Base-by-base conservation (phyloP, 2,888 invertebrate genomes). In the Pachydiplax longipennis region DNA sequence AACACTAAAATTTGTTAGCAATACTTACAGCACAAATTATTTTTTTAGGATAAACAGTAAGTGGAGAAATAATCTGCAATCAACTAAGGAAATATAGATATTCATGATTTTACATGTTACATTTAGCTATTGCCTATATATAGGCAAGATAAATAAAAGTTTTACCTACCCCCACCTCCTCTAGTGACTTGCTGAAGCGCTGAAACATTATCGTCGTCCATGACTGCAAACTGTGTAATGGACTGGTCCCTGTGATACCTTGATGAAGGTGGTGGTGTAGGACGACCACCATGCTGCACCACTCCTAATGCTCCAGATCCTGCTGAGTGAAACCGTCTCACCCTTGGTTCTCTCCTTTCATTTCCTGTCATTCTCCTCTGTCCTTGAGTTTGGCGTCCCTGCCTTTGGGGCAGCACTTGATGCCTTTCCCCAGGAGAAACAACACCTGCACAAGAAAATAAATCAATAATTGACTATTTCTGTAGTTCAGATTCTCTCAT, bases 161-260 rank as follows among this genome's bases (percentile, higher is more conserved):
- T 65, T 48, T 22, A 90, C 91, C 92, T 92, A 92, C 95, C 95
- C 0, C 98, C 98, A 0, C 98, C 98, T 25, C 98, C 97, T 93
- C 97, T 96, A 0, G 98, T 98, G 90, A 98, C 97, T 95, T 98
- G 98, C 93, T 98, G 98, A 92, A 97, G 93, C 0, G 97, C 97
- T 5, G 98, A 98, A 0, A 98, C 97, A 93, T 98, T 98, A 92
- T 98, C 98, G 93, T 98, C 98, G 93, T 98, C 98, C 93, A 98
- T 98, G 91, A 98, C 96, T 0, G 98, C 98, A 94, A 98, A 98
- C 94, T 98, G 98, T 8, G 97, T 97, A 92, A 97, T 96, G 91
- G 98, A 98, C 93, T 97, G 97, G 93, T 98, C 98, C 8, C 97
- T 92, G 91, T 93, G 93, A 91, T 92, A 92, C 90, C 91, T 44